Base-by-base conservation (phyloP, 1,140 invertebrate species). In the Meloidogyne exigua region DNA sequence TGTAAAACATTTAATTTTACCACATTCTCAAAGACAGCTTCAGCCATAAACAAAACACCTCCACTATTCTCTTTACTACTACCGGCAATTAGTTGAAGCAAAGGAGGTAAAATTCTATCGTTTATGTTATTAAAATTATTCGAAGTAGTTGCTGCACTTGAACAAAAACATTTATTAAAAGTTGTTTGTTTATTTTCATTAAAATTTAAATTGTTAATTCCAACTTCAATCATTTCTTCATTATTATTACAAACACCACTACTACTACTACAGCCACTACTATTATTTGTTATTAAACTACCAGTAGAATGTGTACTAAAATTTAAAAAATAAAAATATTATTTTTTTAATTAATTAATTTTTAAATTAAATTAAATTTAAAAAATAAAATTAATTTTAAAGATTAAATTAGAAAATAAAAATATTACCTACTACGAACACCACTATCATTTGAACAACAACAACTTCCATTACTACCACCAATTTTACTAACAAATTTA, bases 401-500 rank as follows among this genome's bases (percentile, higher is more conserved):
- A n/a, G n/a, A n/a, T n/a, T n/a, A n/a, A n/a, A n/a, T n/a, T n/a
- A n/a, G n/a, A n/a, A n/a, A n/a, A n/a, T n/a, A n/a, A n/a, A n/a
- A n/a, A n/a, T 21, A 9, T 21, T 25, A 73, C 72, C 72, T 73
- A 57, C 72, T 73, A 5, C 72, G 12, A 21, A 73, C 72, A 28
- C 72, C 72, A 23, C 72, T 73, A 65, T 73, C 72, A 36, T 73
- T 21, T 12, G 72, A 73, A 73, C 25, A 73, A 62, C 72, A 62
- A 39, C 28, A 28, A 28, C 62, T n/a, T 73, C 28, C 71, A 25
- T 72, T 57, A 39, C 11, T 72, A 18, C 28, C 23, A n/a, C 26
- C 28, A 71, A 18, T 71, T n/a, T 39, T 39, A 23, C 13, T 49
- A 3, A 1, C 44, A 26, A 23, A 15, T n/a, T 72, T n/a, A 11